Conservation (phyloP, 2,888 invertebrate genomes). For the Clepsis dumicolana region DNA sequence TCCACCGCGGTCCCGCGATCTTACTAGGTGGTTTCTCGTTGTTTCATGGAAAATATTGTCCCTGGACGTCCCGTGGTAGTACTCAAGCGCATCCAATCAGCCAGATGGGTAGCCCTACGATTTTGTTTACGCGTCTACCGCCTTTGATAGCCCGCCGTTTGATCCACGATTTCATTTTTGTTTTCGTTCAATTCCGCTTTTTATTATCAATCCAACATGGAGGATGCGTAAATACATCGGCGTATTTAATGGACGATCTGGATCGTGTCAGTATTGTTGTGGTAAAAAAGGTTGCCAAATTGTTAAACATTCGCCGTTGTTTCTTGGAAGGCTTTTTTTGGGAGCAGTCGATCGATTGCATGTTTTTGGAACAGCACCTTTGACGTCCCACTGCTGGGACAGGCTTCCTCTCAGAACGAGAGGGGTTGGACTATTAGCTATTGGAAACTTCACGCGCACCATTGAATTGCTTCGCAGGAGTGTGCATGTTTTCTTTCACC, state of each 20-base stretch:
- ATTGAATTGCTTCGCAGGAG: no score
- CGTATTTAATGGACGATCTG: constrained; percentile 42
- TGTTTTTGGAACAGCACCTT: no score
- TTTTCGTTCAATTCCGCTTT: constrained; percentile 48
- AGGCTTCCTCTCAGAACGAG: no score
- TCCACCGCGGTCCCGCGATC: no score
- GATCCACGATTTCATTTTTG: constrained; percentile 53
- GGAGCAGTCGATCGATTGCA: neutral
- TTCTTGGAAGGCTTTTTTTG: constrained; percentile 3
- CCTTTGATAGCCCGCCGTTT: constrained; percentile 61
- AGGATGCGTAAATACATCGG: constrained; percentile 42
- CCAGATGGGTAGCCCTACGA: constrained; percentile 32
- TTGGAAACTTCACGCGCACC: no score
- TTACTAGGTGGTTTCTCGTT: no score
- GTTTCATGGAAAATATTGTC: no score
- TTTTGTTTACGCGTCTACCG: constrained; percentile 52
- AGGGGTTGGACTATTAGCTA: no score
- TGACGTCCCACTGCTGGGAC: no score
- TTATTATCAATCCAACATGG: constrained; percentile 49
- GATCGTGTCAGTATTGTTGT: constrained; percentile 36
- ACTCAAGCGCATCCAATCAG: no score
- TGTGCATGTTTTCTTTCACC: no score
- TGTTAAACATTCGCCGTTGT: constrained; percentile 25
- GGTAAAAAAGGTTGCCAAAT: constrained; percentile 33
- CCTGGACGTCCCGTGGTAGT: no score